phyloP scores from a whole-genome alignment of 2,113 vertebrate species.

The Pteropus alecto region DNA sequence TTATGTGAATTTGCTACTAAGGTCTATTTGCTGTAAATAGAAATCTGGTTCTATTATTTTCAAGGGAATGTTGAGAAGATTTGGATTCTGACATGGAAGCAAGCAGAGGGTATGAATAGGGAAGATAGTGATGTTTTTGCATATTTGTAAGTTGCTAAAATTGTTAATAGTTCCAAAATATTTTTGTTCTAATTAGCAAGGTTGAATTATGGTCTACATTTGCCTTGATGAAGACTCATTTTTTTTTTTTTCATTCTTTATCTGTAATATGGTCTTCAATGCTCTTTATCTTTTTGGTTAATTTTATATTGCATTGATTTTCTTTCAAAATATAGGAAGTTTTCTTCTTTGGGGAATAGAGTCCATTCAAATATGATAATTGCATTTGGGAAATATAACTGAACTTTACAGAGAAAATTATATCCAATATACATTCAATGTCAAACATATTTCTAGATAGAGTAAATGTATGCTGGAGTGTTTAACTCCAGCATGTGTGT shows the following conservation, averaged over 20 bases:
- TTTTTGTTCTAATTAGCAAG: neutral
- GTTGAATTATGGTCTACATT: neutral
- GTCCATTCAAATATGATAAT: conserved; percentile 42
- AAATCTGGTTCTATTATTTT: neutral
- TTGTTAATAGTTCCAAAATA: neutral
- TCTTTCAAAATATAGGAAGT: neutral
- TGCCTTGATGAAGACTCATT: neutral
- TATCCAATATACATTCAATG: neutral
- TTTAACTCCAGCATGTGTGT: neutral
- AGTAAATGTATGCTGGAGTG: neutral
- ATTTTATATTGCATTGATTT: conserved; percentile 47
- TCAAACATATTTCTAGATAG: neutral
- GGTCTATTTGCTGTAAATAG: neutral
- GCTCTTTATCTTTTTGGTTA: neutral
- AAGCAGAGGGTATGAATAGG: neutral
- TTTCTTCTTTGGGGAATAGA: neutral
- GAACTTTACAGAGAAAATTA: conserved; percentile 22
- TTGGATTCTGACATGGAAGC: neutral
- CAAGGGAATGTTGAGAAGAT: neutral
- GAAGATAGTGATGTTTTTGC: neutral
- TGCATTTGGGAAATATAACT: conserved; percentile 31
- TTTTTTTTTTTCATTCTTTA: neutral
- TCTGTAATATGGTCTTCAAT: neutral
- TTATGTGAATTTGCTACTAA: neutral
- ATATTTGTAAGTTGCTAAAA: neutral